phyloP scores from a whole-genome alignment of 2,113 vertebrate species.

The Tonatia bakeri region DNA sequence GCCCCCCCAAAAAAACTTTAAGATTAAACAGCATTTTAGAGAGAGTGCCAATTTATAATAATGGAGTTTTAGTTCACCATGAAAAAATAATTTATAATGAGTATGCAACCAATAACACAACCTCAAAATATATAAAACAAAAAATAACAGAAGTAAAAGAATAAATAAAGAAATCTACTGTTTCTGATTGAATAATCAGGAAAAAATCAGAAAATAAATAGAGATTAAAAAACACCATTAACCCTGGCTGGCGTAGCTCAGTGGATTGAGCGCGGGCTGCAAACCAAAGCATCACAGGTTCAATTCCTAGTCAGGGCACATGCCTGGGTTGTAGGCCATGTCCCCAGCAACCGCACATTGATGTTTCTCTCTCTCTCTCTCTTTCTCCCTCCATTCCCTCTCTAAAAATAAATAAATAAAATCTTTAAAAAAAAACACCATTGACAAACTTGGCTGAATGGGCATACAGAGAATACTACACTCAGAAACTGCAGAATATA shows the following conservation, averaged over 20 bases:
- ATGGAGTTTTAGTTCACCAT: neutral
- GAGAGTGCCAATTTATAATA: neutral
- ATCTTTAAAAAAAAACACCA: neutral
- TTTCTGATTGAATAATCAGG: neutral
- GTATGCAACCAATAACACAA: neutral
- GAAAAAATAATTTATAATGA: slow-evolving; percentile 3
- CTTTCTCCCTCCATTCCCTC: no score
- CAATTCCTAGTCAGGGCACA: no score
- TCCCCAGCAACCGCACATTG: no score
- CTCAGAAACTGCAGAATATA: neutral
- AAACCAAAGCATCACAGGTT: no score
- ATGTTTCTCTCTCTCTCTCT: no score
- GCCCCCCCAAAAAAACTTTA: neutral
- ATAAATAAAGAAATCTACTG: neutral
- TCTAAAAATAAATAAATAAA: no score
- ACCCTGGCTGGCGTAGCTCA: no score
- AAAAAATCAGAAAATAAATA: neutral
- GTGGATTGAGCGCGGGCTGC: no score
- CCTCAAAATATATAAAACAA: neutral
- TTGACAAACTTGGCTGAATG: neutral
- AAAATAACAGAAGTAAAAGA: neutral
- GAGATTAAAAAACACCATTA: neutral
- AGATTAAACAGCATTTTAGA: neutral
- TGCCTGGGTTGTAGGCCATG: no score
- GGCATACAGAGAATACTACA: neutral